These are phyloP conservation scores for Rhamnusium bicolor DNA, from an alignment of 2,888 invertebrate species.

Conservation along the genomic window DNA sequence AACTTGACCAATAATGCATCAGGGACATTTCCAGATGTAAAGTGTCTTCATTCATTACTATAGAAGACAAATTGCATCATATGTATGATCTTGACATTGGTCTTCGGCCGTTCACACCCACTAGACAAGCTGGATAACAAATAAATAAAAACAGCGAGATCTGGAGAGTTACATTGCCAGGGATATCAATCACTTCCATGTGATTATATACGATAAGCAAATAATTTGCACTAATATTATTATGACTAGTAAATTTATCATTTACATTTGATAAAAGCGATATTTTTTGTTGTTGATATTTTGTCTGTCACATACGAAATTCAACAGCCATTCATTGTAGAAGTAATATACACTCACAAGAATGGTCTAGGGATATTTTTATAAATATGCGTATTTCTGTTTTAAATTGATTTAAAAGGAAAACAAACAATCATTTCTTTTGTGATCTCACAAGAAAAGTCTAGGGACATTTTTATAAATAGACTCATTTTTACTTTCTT, in stretches of 20 bases:
- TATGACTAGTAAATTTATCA: constrained; percentile 17
- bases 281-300: constrained; percentile 12
- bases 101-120: constrained; percentile 47
- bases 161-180: constrained; percentile 6
- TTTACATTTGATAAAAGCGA: not conserved
- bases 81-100: constrained; percentile 48
- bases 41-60: constrained; percentile 33
- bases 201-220: constrained; percentile 16
- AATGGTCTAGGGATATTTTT: no score
- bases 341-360: no score
- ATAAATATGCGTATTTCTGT: no score
- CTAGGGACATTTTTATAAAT: no score
- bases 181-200: constrained; percentile 13
- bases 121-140: constrained; percentile 24
- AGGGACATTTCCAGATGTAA: constrained; percentile 37
- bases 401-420: no score
- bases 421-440: no score
- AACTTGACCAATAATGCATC: constrained; percentile 41
- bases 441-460: no score
- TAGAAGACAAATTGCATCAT: constrained; percentile 43
- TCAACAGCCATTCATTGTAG: no score
- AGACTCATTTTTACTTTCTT: no score
- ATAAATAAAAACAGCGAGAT: constrained; percentile 7
- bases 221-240: constrained; percentile 14
- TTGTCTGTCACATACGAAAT: not conserved